Conservation (phyloP, 1,140 invertebrate species). For the Tenebrio molitor region DNA sequence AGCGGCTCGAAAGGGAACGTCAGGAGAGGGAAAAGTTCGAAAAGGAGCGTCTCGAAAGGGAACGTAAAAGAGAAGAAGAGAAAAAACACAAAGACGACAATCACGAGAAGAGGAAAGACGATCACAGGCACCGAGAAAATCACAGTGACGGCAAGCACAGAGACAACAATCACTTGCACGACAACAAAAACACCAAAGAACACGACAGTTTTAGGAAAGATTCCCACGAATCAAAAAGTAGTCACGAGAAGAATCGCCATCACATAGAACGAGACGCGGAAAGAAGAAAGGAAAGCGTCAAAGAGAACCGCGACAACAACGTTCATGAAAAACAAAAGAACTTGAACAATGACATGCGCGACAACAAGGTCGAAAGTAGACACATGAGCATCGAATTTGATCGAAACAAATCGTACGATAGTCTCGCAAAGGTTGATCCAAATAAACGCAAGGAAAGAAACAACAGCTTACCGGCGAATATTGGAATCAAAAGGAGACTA, state of each 20-base stretch:
- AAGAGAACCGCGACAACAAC: slow-evolving; percentile 66
- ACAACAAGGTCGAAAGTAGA: slow-evolving; percentile 61
- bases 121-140: slow-evolving; percentile 61
- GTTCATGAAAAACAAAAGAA: slow-evolving; percentile 62
- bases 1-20: slow-evolving; percentile 56
- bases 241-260: slow-evolving; percentile 57
- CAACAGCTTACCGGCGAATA: slow-evolving; percentile 75
- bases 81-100: slow-evolving; percentile 62
- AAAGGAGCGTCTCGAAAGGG: slow-evolving; percentile 56
- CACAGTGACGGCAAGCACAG: slow-evolving; percentile 62
- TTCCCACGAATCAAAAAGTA: slow-evolving; percentile 52
- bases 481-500: slow-evolving; percentile 78
- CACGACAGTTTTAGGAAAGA: slow-evolving; percentile 33
- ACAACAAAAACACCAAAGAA: slow-evolving; percentile 58
- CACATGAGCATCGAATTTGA: slow-evolving; percentile 63
- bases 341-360: slow-evolving; percentile 49
- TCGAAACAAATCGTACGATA: slow-evolving; percentile 49
- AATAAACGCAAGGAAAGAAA: slow-evolving; percentile 71
- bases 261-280: slow-evolving; percentile 59
- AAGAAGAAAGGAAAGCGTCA: slow-evolving; percentile 63
- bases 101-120: slow-evolving; percentile 62
- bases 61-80: slow-evolving; percentile 59
- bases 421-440: slow-evolving; percentile 55
- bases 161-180: slow-evolving; percentile 56
- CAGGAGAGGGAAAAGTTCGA: slow-evolving; percentile 57